phyloP scores from a whole-genome alignment of 2,113 vertebrate genomes.

The Megatriorchis doriae region DNA sequence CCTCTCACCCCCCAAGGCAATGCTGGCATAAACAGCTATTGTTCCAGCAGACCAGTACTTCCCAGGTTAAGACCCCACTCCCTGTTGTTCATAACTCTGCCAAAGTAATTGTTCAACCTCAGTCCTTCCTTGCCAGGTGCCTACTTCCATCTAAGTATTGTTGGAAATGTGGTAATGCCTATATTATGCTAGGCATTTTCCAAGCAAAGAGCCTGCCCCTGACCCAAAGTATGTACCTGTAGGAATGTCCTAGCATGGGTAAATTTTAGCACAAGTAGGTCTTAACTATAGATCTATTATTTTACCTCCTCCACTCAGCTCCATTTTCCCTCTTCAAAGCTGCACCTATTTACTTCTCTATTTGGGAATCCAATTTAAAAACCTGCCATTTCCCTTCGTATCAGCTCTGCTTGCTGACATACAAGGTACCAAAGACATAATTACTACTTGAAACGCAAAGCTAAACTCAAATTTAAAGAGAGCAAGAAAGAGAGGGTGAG shows the following conservation, averaged over 20 bases:
- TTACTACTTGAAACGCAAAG: background rate
- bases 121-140: background rate
- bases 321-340: background rate
- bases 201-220: background rate
- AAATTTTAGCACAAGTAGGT: background rate
- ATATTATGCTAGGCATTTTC: background rate
- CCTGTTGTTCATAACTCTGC: background rate
- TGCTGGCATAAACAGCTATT: background rate
- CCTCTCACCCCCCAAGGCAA: background rate
- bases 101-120: background rate
- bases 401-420: background rate
- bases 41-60: background rate
- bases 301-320: background rate
- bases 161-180: background rate
- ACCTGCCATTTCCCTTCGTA: background rate
- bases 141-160: background rate
- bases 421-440: background rate
- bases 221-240: background rate
- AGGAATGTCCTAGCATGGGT: background rate
- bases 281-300: background rate
- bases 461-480: background rate
- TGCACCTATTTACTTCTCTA: background rate
- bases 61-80: background rate
- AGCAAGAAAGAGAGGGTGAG: background rate
- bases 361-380: background rate